Conservation (phyloP, 1,140 invertebrate genomes). For the Oryzaephilus surinamensis region DNA sequence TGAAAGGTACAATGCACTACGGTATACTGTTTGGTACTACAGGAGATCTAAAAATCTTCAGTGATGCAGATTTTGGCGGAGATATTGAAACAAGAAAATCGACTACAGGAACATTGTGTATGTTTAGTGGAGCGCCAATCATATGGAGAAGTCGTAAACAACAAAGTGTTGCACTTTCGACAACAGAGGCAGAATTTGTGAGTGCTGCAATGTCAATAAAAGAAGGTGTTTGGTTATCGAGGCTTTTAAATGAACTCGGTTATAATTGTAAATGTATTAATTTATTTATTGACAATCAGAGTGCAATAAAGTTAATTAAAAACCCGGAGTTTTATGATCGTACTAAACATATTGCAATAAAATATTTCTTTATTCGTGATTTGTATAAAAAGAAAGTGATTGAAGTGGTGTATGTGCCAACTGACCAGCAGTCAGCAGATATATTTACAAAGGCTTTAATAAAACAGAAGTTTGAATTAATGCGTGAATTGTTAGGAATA, state of each 20-base stretch:
- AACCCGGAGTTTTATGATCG: slow-evolving; percentile 26
- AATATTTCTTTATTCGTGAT: slow-evolving; percentile 32
- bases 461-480: too few species aligned
- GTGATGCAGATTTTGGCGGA: slow-evolving; percentile 32
- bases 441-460: too few species aligned
- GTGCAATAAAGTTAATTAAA: slow-evolving; percentile 22
- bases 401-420: too few species aligned
- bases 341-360: slow-evolving; percentile 30
- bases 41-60: slow-evolving; percentile 11
- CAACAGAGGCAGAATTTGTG: slow-evolving; percentile 37
- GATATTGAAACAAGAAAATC: slow-evolving; percentile 26
- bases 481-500: too few species aligned
- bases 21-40: slow-evolving; percentile 16
- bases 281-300: too few species aligned
- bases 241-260: slow-evolving; percentile 5
- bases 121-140: slow-evolving; percentile 26
- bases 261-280: slow-evolving; percentile 26
- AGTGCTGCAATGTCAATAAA: slow-evolving; percentile 23
- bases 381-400: too few species aligned
- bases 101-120: slow-evolving; percentile 31
- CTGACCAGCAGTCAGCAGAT: too few species aligned
- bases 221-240: slow-evolving; percentile 23
- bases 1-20: slow-evolving; percentile 34
- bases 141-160: slow-evolving; percentile 35
- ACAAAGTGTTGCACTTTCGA: slow-evolving; percentile 23